phyloP scores from a whole-genome alignment of 2,113 vertebrate species.

The Seriola quinqueradiata region DNA sequence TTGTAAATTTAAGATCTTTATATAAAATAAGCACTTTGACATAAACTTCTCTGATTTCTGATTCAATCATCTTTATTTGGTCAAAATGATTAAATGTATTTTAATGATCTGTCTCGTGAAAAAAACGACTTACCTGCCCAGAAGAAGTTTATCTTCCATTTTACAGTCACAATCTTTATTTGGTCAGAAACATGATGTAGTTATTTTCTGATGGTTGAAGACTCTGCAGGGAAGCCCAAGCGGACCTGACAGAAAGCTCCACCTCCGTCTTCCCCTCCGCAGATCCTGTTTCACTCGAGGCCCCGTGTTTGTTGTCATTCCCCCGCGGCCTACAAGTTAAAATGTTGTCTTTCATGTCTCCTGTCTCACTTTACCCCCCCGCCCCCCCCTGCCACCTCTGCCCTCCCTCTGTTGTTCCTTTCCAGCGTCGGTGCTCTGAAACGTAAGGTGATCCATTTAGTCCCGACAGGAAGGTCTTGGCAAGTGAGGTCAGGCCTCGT shows the following conservation, averaged over 20 bases:
- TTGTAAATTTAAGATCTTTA: no score
- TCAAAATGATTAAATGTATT: no score
- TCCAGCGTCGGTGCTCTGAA: background rate
- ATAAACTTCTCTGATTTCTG: no score
- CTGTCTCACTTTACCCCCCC: conserved; percentile 37
- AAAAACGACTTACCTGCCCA: no score
- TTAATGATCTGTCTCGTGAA: no score
- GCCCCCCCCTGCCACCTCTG: background rate
- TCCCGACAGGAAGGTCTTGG: conserved; percentile 40
- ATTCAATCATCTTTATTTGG: no score
- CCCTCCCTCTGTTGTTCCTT: conserved; percentile 19
- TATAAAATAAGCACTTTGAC: no score
- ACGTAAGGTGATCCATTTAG: conserved; percentile 51
- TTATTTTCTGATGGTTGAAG: no score
- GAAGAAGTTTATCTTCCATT: no score
- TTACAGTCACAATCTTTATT: no score
- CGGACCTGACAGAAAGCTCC: background rate
- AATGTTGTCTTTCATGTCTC: conserved; percentile 58
- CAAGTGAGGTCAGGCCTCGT: conserved; percentile 57
- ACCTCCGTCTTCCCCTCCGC: conserved; percentile 13
- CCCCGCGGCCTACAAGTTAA: conserved; percentile 69
- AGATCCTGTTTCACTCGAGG: conserved; percentile 60
- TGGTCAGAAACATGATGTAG: no score
- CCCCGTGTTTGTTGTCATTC: conserved; percentile 71
- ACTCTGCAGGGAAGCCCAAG: background rate